Conservation (phyloP, 2,888 invertebrate species). For the Malacosoma neustria region DNA sequence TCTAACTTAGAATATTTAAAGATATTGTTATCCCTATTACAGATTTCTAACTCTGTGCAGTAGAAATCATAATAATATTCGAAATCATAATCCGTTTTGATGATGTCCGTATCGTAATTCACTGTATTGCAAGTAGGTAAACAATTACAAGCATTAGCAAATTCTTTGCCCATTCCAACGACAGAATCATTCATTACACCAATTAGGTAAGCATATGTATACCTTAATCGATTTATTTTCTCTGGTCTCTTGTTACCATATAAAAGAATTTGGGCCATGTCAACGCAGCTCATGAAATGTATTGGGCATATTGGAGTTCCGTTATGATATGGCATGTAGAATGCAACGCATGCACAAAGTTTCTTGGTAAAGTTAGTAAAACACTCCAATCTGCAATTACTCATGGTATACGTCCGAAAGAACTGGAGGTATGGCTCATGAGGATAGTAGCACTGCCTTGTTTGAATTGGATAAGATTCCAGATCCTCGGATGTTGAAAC, state of each 20-base stretch:
- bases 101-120: not conserved
- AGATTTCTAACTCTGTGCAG: not conserved
- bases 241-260: not conserved
- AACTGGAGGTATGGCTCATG: not conserved
- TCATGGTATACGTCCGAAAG: not conserved
- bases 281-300: not conserved
- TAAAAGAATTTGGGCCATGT: not conserved
- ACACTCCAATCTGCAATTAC: not conserved
- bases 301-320: not conserved
- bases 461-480: not conserved
- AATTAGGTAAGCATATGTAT: too few relatives aligned
- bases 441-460: not conserved
- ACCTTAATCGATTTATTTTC: not conserved
- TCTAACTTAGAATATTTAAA: not conserved
- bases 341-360: not conserved
- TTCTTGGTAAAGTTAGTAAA: not conserved
- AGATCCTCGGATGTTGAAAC: not conserved
- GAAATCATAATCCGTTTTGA: not conserved
- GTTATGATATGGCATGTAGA: not conserved
- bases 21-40: not conserved
- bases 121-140: not conserved
- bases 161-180: not conserved
- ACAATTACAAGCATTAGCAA: not conserved
- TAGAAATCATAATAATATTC: not conserved
- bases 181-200: not conserved